Evolutionary conservation across 2,113 vertebrate genomes (phyloP).

Genomic region (Tor tambroides): DNA sequence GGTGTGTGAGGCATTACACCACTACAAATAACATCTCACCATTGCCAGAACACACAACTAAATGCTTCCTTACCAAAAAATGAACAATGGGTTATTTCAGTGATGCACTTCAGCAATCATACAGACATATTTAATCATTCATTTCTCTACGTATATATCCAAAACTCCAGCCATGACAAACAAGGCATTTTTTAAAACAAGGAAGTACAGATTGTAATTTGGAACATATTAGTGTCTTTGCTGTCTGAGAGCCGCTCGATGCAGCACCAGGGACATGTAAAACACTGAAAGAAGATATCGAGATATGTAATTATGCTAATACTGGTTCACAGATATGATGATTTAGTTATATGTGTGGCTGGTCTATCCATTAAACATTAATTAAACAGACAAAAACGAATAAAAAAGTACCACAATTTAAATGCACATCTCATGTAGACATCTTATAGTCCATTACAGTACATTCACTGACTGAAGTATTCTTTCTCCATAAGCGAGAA

Average conservation of each 20-base stretch:
- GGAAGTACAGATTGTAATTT: neutral
- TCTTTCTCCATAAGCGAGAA: slow-evolving; percentile 50
- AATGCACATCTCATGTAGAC: slow-evolving; percentile 63
- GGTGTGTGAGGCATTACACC: slow-evolving; percentile 4
- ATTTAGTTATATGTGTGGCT: slow-evolving; percentile 55
- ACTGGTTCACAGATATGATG: slow-evolving; percentile 52
- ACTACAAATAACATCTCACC: neutral
- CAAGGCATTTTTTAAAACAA: no score
- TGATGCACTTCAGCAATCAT: neutral
- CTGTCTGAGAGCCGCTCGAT: slow-evolving; percentile 51
- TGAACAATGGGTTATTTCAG: neutral
- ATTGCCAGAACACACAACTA: neutral
- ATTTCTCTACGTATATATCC: neutral
- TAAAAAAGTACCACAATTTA: slow-evolving; percentile 62
- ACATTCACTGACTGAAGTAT: slow-evolving; percentile 62
- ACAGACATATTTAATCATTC: neutral
- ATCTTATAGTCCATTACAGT: slow-evolving; percentile 63
- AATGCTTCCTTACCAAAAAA: neutral
- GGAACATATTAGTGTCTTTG: neutral
- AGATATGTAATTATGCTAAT: slow-evolving; percentile 44
- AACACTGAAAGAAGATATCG: slow-evolving; percentile 49
- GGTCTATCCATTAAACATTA: slow-evolving; percentile 60
- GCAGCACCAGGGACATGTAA: slow-evolving; percentile 60
- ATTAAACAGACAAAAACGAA: slow-evolving; percentile 60
- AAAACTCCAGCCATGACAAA: neutral